Percentiles rank a stretch among this genome's conserved stretches.
phyloP scores from a whole-genome alignment of 2,113 vertebrate genomes.

The Antechinus stuartii region DNA sequence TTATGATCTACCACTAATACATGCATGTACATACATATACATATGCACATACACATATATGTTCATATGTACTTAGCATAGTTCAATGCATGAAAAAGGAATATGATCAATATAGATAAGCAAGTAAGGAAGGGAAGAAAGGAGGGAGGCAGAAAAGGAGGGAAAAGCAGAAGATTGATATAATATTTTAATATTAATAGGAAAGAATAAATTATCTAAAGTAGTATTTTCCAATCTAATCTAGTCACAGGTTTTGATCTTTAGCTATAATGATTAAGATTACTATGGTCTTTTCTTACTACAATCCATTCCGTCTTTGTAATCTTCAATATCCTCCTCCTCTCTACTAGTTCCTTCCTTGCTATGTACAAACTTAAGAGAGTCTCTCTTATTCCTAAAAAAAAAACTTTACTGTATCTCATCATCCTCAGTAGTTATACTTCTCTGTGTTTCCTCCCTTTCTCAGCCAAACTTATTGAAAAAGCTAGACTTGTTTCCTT shows the following conservation, averaged over 20 bases:
- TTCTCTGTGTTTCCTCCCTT: background rate
- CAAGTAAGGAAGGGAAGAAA: background rate
- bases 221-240: background rate
- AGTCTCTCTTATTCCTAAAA: background rate
- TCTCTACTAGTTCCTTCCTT: too few relatives aligned
- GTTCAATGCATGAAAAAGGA: background rate
- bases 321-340: too few relatives aligned
- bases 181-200: background rate
- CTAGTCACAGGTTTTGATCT: background rate
- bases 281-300: background rate
- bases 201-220: background rate
- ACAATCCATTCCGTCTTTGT: background rate
- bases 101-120: background rate
- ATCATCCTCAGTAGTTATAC: background rate
- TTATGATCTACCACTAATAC: background rate
- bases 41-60: too few relatives aligned
- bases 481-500: background rate
- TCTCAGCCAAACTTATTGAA: background rate
- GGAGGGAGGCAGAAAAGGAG: background rate
- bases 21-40: too few relatives aligned
- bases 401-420: background rate
- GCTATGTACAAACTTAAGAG: background rate
- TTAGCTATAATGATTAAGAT: background rate
- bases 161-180: background rate
- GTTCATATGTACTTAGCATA: background rate